phyloP scores from a whole-genome alignment of 2,888 invertebrate genomes.

The Euzophera pinguis region DNA sequence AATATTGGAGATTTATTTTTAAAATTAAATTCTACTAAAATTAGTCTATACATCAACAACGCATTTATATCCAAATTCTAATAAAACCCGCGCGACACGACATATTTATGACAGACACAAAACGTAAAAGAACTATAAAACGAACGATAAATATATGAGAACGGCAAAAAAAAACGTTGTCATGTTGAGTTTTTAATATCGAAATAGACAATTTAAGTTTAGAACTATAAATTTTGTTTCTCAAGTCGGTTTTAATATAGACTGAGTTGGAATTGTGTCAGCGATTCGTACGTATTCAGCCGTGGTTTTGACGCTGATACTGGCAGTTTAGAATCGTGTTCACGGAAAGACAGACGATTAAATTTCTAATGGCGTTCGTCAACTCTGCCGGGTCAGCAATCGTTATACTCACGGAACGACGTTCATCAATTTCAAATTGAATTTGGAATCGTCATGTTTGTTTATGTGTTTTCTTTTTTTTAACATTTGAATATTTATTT shows the following conservation, averaged over 20 bases:
- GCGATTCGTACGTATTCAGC: constrained; percentile 12
- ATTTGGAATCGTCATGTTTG: no score
- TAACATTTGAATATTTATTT: no score
- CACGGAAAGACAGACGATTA: not conserved
- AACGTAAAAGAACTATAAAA: constrained; percentile 11
- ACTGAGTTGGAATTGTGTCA: constrained; percentile 20
- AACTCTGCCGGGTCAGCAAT: no score
- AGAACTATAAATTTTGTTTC: constrained; percentile 16
- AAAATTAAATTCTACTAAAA: not conserved
- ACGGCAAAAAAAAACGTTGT: constrained; percentile 10
- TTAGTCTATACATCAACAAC: not conserved
- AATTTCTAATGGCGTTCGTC: no score
- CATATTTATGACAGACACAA: constrained; percentile 10
- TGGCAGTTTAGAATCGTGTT: not conserved
- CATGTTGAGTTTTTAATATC: constrained; percentile 11
- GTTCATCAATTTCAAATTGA: no score
- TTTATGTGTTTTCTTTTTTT: no score
- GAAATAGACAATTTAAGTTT: constrained; percentile 17
- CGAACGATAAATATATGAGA: constrained; percentile 8
- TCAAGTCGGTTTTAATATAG: constrained; percentile 16
- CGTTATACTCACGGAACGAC: no score
- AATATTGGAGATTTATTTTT: not conserved
- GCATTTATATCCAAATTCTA: not conserved
- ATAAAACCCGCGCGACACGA: not conserved
- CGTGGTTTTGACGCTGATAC: not conserved